Conservation (phyloP, 2,888 invertebrate genomes). For the Eupithecia tripunctaria region DNA sequence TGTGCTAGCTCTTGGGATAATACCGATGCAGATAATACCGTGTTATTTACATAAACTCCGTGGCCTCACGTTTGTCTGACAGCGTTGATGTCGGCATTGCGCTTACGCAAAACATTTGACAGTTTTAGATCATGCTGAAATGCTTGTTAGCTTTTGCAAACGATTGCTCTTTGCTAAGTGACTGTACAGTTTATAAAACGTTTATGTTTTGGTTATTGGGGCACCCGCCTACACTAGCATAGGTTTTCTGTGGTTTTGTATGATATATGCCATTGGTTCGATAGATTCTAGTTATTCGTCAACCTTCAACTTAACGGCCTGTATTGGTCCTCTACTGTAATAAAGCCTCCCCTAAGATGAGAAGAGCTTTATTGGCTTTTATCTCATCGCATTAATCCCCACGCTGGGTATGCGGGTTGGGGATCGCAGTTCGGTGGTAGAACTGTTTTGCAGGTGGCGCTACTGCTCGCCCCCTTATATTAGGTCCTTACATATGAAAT, state of each 20-base stretch:
- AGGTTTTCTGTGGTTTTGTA: background rate
- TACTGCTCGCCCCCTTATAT: too few relatives aligned
- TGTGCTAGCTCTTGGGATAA: conserved; percentile 42
- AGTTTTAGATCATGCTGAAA: conserved; percentile 37
- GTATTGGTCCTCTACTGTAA: too few relatives aligned
- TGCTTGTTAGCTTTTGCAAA: conserved; percentile 10
- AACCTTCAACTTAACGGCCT: too few relatives aligned
- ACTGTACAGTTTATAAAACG: background rate
- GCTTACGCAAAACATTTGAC: conserved; percentile 60
- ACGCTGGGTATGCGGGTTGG: too few relatives aligned
- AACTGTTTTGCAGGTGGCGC: too few relatives aligned
- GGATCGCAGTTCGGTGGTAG: too few relatives aligned
- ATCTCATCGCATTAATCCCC: too few relatives aligned
- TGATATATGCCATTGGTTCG: background rate
- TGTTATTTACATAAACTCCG: conserved; percentile 73
- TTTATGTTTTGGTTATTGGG: background rate
- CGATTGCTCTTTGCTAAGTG: background rate
- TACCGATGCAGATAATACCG: conserved; percentile 55
- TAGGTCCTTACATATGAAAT: too few relatives aligned
- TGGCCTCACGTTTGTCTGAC: conserved; percentile 61
- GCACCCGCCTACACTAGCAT: background rate
- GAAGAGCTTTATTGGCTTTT: too few relatives aligned
- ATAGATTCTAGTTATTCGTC: background rate
- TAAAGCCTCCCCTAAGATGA: too few relatives aligned
- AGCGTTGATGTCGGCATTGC: conserved; percentile 59